Evolutionary conservation across 2,888 invertebrate genomes (phyloP).

Genomic region (Ennomos erosarius): DNA sequence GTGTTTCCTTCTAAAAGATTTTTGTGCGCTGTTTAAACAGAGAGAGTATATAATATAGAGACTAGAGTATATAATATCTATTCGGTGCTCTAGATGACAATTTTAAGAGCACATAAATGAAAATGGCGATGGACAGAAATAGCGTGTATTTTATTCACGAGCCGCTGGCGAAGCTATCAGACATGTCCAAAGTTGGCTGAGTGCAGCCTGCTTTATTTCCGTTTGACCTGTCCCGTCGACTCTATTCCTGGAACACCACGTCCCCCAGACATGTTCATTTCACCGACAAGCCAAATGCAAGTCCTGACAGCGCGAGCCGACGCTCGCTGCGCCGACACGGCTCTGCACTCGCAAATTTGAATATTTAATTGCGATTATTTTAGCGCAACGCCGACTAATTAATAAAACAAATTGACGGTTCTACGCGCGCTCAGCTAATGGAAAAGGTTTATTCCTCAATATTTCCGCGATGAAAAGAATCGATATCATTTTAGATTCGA

Average conservation of each 20-base stretch:
- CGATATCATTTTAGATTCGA: constrained; percentile 67
- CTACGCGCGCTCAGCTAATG: constrained; percentile 58
- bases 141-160: constrained; percentile 76
- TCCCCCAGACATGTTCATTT: constrained; percentile 76
- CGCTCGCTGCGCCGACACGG: constrained; percentile 70
- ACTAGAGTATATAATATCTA: constrained; percentile 3
- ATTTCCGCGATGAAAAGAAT: constrained; percentile 56
- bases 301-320: constrained; percentile 67
- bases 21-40: constrained; percentile 23
- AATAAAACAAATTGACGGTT: constrained; percentile 70
- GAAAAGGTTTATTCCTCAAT: constrained; percentile 57
- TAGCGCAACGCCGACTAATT: constrained; percentile 66
- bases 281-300: constrained; percentile 76
- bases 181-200: constrained; percentile 80
- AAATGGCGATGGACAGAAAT: constrained; percentile 56
- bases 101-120: constrained; percentile 45
- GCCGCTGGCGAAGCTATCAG: constrained; percentile 75
- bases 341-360: constrained; percentile 79
- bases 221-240: constrained; percentile 79
- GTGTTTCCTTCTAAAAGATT: constrained; percentile 23
- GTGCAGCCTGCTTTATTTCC: constrained; percentile 82
- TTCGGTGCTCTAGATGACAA: constrained; percentile 40
- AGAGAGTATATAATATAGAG: no score
- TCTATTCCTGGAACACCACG: constrained; percentile 74
- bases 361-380: constrained; percentile 78